A percentile compares a stretch with the other conserved stretches of the same genome.
These are phyloP conservation scores for Coilia nasus DNA, from an alignment of 2,797 vertebrate species.

Conservation along the genomic window DNA sequence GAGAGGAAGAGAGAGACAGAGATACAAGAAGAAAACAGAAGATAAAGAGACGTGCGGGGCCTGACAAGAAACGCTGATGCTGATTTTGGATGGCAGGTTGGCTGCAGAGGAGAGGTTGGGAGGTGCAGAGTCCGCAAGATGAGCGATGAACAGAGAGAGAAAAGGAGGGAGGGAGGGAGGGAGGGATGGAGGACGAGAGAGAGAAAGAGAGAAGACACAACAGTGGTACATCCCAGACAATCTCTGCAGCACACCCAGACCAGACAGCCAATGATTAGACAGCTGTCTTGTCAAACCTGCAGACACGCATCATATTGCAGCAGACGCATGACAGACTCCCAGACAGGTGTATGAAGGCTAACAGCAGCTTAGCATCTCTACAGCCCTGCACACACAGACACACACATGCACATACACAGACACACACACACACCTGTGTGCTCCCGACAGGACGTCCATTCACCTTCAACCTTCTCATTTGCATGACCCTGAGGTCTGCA, in stretches of 20 bases:
- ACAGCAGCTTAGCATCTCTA: no score
- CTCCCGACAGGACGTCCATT: not conserved
- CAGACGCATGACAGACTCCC: not conserved
- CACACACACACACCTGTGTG: not conserved
- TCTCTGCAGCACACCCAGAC: not conserved
- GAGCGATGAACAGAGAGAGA: not conserved
- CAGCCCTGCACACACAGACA: not conserved
- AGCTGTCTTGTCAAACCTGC: not conserved
- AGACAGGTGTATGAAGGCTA: not conserved
- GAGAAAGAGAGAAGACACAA: not conserved
- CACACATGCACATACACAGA: no score
- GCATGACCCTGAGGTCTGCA: not conserved
- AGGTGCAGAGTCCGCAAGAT: no score
- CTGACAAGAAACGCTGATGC: no score
- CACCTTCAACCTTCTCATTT: not conserved
- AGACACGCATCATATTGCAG: not conserved
- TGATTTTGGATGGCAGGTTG: no score
- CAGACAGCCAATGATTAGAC: constrained; percentile 3
- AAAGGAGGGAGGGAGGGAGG: not conserved
- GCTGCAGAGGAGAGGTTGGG: no score
- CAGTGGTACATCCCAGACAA: not conserved
- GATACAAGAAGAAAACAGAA: not conserved
- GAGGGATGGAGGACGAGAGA: not conserved
- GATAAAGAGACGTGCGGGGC: no score
- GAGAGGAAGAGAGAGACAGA: not conserved